Conservation (phyloP, 2,113 vertebrate species). For the Elanus axillaris region DNA sequence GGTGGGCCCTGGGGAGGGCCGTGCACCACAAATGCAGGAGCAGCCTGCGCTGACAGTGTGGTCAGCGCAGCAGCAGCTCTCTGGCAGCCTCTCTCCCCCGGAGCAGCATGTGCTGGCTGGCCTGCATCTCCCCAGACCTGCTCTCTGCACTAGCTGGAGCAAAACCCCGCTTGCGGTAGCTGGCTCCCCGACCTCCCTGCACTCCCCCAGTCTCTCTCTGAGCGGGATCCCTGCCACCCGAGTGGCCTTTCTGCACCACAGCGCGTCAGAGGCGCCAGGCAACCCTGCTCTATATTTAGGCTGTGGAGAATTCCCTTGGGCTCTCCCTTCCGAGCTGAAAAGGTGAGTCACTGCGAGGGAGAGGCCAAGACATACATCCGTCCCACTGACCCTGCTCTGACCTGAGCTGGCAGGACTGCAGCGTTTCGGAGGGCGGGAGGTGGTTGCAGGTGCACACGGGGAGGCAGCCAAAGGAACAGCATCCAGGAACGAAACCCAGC, state of each 20-base stretch:
- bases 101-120: background rate
- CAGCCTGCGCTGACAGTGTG: background rate
- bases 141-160: background rate
- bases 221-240: background rate
- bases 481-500: background rate
- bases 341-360: constrained; percentile 54
- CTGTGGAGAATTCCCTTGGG: constrained; percentile 53
- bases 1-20: background rate
- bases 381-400: constrained; percentile 59
- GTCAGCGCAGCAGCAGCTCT: background rate
- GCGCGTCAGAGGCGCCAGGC: background rate
- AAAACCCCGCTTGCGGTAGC: background rate
- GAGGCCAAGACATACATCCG: constrained; percentile 52
- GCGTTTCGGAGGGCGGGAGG: background rate
- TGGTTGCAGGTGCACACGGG: background rate
- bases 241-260: background rate
- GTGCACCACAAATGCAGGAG: rapidly evolving
- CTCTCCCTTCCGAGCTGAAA: constrained; percentile 44
- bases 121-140: background rate
- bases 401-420: constrained; percentile 22
- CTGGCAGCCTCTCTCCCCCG: background rate
- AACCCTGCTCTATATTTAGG: constrained; percentile 59
- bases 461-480: background rate
- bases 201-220: background rate
- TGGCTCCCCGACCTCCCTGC: background rate